These are phyloP conservation scores for Tachystola acroxantha DNA, from an alignment of 2,888 invertebrate genomes.

Conservation along the genomic window DNA sequence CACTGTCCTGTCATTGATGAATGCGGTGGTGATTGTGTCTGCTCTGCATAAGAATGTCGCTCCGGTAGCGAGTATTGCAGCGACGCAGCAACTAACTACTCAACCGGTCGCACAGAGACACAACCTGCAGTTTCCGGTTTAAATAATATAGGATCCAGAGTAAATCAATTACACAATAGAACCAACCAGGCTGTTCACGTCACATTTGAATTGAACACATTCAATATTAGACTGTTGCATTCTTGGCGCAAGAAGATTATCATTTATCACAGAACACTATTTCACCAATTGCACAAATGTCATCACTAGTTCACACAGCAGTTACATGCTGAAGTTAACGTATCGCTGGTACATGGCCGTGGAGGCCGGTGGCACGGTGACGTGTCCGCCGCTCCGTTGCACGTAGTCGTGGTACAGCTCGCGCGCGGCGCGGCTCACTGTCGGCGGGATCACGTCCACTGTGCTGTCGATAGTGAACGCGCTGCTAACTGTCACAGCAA, in stretches of 20 bases:
- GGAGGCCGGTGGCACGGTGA: constrained; percentile 45
- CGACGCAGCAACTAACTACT: constrained; percentile 81
- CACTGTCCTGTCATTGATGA: constrained; percentile 80
- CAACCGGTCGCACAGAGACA: too few species aligned
- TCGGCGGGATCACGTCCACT: constrained; percentile 81
- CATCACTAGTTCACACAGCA: too few species aligned
- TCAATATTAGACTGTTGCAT: too few species aligned
- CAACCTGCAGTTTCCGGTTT: too few species aligned
- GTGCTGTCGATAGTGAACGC: constrained; percentile 81
- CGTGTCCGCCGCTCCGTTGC: constrained; percentile 70
- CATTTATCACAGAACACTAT: too few species aligned
- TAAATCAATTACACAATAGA: too few species aligned
- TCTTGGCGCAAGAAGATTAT: too few species aligned
- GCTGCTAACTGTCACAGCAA: constrained; percentile 79
- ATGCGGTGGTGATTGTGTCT: constrained; percentile 80
- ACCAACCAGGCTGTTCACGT: too few species aligned
- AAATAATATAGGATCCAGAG: too few species aligned
- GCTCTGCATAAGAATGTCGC: constrained; percentile 72
- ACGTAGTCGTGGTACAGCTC: constrained; percentile 86
- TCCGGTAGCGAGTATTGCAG: constrained; percentile 72
- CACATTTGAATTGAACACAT: too few species aligned
- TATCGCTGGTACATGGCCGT: constrained; percentile 50
- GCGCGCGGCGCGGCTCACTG: constrained; percentile 78
- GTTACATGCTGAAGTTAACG: constrained; percentile 43
- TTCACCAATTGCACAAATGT: too few species aligned